phyloP scores from a whole-genome alignment of 2,797 vertebrate species.

The Zalophus californianus region DNA sequence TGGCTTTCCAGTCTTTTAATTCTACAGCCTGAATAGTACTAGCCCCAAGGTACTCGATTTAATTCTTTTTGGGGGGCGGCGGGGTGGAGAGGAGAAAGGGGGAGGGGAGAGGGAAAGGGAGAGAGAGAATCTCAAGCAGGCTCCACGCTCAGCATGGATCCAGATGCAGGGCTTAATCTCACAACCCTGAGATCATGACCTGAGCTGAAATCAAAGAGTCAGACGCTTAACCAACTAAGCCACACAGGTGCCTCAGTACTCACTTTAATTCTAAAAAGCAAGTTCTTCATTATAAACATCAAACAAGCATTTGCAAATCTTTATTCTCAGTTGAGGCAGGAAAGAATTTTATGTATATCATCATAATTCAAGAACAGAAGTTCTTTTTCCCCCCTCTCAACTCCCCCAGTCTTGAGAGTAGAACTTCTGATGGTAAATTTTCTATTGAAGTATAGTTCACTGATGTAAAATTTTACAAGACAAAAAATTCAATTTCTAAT shows the following conservation, averaged over 20 bases:
- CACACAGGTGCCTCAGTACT: neutral
- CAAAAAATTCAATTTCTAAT: neutral
- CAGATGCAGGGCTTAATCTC: neutral
- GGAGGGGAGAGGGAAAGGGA: neutral
- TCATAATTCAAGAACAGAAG: neutral
- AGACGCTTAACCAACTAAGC: neutral
- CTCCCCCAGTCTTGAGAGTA: neutral
- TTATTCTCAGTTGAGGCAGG: neutral
- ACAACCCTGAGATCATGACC: neutral
- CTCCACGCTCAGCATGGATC: no score
- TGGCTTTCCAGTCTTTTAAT: slow-evolving; percentile 53
- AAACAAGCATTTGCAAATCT: slow-evolving; percentile 4
- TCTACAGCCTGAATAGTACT: neutral
- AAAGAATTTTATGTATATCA: neutral
- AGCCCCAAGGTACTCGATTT: neutral
- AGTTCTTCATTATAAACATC: neutral
- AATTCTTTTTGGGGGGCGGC: neutral
- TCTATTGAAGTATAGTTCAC: neutral
- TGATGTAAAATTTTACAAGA: neutral
- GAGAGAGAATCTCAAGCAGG: no score
- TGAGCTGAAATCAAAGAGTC: neutral
- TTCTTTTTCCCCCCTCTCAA: neutral
- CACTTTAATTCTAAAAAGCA: neutral
- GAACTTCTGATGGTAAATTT: neutral
- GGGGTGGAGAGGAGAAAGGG: neutral